Base-by-base conservation (phyloP, 92 coral and sea anemone genomes). In the Isaurus tuberculatus region DNA sequence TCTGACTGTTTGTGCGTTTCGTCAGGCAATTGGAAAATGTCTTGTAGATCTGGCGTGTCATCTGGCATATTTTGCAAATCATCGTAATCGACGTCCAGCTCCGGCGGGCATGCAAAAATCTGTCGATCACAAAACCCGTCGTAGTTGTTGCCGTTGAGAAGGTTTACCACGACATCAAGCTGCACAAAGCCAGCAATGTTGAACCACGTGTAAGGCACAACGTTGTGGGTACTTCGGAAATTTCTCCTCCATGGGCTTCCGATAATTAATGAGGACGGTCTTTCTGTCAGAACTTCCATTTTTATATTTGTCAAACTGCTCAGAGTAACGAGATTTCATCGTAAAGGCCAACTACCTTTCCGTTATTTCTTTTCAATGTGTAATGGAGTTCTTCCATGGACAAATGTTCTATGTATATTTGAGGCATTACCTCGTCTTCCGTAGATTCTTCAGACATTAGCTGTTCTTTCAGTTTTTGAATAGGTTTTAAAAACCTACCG, bases 281-380 rank as follows among this genome's bases (percentile, higher is more conserved):
- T 90, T 90, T 64, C 94, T 51, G 49, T 87, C 94, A 4, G 91
- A 83, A 31, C 31, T 79, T 11, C 91, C 91, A 73, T 75, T 90
- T 61, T 83, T 90, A 79, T 90, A 87, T 36, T 90, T 77, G 81
- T 90, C 94, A 0, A 87, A 73, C 55, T 87, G 84, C 57, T 90
- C 89, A 70, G 32, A 90, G 78, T 33, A 87, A 73, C 15, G 93
- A 87, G n/a, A 90, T 78, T 49, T 90, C 91, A 74, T 90, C 94
- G 57, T 90, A 90, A 11, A 87, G 86, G 16, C 94, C 94, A 37
- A 90, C 91, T 4, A 90, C 86, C 79, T 86, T 79, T 53, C 91
- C 91, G 19, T 58, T 65, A 37, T 90, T 90, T 42, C 91, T 61
- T 73, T 87, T 87, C 49, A 86, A 77, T 5, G 86, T 85, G 60